Base-by-base conservation (phyloP, 2,888 invertebrate genomes). In the Lasioglossum figueresi region DNA sequence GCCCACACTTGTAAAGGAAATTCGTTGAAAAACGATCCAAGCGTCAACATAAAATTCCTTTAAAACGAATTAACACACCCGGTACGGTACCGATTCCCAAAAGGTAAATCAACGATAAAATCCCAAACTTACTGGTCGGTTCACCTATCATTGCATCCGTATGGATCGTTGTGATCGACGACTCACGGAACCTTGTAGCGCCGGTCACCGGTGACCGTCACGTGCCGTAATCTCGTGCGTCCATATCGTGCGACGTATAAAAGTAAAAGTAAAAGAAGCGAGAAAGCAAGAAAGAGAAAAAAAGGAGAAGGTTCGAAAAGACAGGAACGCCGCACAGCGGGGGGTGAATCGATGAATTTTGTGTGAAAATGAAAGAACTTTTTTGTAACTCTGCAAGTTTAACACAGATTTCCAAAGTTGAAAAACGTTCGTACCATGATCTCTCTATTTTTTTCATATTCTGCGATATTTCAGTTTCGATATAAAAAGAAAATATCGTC, bases 151-250 rank as follows among this genome's bases (percentile, higher is more conserved):
- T 16, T 0, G 23, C 3, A 3, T 52, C 52, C 52, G 23, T 52
- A 23, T n/a, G 23, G 23, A n/a, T 52, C 52, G 52, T 52, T 52
- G 31, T 1, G 63, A 63, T 66, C 66, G 66, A 19, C 66, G 66
- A 10, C 31, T 19, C 31, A 34, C 66, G 66, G 66, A 19, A 19
- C 2, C 66, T 8, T 8, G 19, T 16, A 34, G 6, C 19, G 23
- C 23, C 68, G 68, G 68, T 68, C 37, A 68, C 68, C 37, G 68
- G 23, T 68, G 68, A 37, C 23, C 68, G 37, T 68, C 68, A 2
- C 68, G 68, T 63, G 63, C 31, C 8, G 12, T 12, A 0, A 12
- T 56, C 56, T n/a, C n/a, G 56, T 56, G 56, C 56, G 56, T 56
- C 12, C 52, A 23, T 23, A 19, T 23, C 19, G n/a, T n/a, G n/a